phyloP scores from a whole-genome alignment of 2,888 invertebrate genomes.

The Chrysina gloriosa region DNA sequence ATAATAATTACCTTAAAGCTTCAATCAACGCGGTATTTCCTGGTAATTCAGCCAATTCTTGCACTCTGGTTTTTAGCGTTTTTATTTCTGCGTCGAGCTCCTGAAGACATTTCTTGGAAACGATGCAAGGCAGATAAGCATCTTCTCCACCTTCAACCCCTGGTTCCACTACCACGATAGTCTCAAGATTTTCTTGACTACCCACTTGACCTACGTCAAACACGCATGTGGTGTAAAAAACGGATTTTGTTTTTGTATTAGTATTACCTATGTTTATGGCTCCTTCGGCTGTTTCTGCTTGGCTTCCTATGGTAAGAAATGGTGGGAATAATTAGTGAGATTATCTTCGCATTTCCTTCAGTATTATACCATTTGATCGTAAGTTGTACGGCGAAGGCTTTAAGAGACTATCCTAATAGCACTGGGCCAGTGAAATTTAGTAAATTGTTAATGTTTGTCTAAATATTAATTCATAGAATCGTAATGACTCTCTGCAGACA shows the following conservation, averaged over 20 bases:
- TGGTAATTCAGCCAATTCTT: conserved; percentile 62
- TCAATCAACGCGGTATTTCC: conserved; percentile 64
- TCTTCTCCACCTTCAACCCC: conserved; percentile 40
- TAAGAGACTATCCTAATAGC: no score
- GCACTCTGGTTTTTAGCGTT: conserved; percentile 60
- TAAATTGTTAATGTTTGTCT: no score
- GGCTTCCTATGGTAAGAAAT: not conserved
- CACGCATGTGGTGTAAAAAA: not conserved
- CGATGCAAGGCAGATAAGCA: conserved; percentile 56
- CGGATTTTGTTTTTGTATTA: not conserved
- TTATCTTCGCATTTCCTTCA: no score
- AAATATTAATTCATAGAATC: no score
- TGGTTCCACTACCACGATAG: conserved; percentile 49
- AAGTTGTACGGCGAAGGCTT: no score
- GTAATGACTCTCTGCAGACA: no score
- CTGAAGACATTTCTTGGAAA: conserved; percentile 57
- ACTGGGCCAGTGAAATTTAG: no score
- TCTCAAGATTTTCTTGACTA: conserved; percentile 29
- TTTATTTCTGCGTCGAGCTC: conserved; percentile 62
- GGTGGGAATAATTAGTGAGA: no score
- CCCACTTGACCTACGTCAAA: not conserved
- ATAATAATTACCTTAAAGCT: conserved; percentile 56
- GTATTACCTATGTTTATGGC: conserved; percentile 25
- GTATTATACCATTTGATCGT: no score
- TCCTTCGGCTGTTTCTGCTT: not conserved